These are phyloP conservation scores for Tangara arthus DNA, from an alignment of 2,797 vertebrate genomes.

Conservation along the genomic window DNA sequence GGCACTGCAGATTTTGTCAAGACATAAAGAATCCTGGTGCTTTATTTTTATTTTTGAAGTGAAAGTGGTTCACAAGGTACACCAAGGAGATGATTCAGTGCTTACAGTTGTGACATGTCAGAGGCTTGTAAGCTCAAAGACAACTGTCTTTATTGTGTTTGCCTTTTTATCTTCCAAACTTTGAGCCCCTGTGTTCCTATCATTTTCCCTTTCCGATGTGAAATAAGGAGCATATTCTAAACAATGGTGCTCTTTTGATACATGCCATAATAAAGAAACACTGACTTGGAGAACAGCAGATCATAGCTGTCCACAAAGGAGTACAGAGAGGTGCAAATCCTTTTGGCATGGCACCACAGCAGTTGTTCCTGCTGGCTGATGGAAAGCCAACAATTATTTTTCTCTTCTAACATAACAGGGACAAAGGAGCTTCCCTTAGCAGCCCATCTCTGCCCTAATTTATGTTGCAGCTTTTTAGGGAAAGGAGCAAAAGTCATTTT, in stretches of 20 bases:
- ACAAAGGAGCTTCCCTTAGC: conserved; percentile 44
- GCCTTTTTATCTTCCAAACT: conserved; percentile 65
- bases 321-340: conserved; percentile 55
- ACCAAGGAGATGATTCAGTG: conserved; percentile 37
- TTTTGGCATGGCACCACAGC: conserved; percentile 46
- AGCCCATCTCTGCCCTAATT: conserved; percentile 36
- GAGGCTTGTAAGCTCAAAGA: conserved; percentile 59
- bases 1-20: conserved; percentile 9
- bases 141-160: conserved; percentile 54
- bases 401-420: conserved; percentile 23
- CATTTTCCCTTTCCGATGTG: conserved; percentile 1
- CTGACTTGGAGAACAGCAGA: conserved; percentile 44
- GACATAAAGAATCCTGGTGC: background rate
- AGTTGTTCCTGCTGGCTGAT: conserved; percentile 35
- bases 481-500: conserved; percentile 52
- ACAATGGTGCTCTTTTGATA: conserved; percentile 60
- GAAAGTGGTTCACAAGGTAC: conserved; percentile 46
- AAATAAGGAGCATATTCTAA: conserved; percentile 63
- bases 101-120: conserved; percentile 60
- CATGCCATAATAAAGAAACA: conserved; percentile 22
- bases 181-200: conserved; percentile 49
- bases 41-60: conserved; percentile 65
- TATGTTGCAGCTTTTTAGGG: conserved; percentile 38
- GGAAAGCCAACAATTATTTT: conserved; percentile 61
- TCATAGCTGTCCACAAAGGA: conserved; percentile 53